Conservation (phyloP, 1,140 invertebrate genomes). For the Aphelinus atriplicis region DNA sequence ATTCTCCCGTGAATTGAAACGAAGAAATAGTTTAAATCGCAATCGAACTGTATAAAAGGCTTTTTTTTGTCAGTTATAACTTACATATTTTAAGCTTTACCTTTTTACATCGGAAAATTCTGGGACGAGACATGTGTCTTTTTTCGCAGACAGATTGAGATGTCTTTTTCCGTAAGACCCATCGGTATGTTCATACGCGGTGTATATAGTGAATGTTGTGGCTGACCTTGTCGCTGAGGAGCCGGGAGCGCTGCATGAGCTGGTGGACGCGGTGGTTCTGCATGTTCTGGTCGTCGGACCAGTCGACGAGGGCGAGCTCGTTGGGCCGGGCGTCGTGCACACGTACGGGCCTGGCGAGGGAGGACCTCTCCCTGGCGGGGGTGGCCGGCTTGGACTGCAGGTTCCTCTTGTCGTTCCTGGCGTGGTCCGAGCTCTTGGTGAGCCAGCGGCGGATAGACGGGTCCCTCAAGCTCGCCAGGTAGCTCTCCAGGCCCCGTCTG, state of each 20-base stretch:
- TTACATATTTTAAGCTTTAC: no score
- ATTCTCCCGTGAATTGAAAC: no score
- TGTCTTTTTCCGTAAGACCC: no score
- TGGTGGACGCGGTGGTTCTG: neutral
- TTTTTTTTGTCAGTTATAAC: no score
- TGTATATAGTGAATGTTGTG: neutral
- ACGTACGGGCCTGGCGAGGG: conserved; percentile 57
- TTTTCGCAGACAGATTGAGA: no score
- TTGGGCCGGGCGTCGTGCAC: conserved; percentile 58
- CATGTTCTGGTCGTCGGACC: conserved; percentile 24
- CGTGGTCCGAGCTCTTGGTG: conserved; percentile 20
- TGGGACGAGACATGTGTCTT: no score
- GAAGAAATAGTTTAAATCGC: no score
- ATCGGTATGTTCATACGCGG: no score
- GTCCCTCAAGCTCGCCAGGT: conserved; percentile 24
- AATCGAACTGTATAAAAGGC: no score
- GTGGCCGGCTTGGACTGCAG: conserved; percentile 42
- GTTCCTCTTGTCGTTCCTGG: neutral
- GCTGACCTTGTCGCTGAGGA: neutral
- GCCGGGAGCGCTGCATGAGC: no score
- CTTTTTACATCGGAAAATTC: no score
- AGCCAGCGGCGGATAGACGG: conserved; percentile 30
- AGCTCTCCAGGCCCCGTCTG: conserved; percentile 5
- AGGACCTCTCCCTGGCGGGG: conserved; percentile 56
- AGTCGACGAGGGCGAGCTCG: conserved; percentile 38